A percentile compares a stretch with the other conserved stretches of the same genome.
These are phyloP conservation scores for Oreortyx pictus DNA, from an alignment of 2,797 vertebrate species.

Conservation along the genomic window DNA sequence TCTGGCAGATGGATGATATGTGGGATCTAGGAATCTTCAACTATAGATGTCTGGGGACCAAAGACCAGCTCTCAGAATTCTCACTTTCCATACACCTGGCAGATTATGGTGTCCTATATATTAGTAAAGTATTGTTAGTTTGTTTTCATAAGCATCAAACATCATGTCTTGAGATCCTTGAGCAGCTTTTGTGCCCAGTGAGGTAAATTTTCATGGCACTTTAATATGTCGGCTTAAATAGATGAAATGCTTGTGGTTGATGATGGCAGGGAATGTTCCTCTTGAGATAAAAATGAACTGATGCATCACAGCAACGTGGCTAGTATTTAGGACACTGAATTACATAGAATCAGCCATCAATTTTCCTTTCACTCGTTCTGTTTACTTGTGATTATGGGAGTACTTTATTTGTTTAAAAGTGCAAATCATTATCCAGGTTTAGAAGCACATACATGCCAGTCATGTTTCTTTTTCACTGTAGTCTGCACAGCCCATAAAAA, in stretches of 20 bases:
- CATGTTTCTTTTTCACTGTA: neutral
- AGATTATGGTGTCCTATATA: neutral
- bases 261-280: neutral
- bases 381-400: neutral
- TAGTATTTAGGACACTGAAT: neutral
- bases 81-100: neutral
- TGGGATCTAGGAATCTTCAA: neutral
- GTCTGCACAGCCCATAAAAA: neutral
- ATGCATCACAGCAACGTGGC: neutral
- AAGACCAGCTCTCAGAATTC: neutral
- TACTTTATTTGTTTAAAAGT: neutral
- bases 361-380: neutral
- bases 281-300: constrained; percentile 16
- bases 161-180: neutral
- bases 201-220: constrained; percentile 22
- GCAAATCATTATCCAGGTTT: neutral
- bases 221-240: neutral
- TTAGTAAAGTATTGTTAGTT: neutral
- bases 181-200: neutral
- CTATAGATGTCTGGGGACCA: neutral
- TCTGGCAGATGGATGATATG: neutral
- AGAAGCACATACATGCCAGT: neutral
- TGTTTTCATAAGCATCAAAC: constrained; percentile 18
- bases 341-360: neutral
- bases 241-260: constrained; percentile 16